Conservation (phyloP, 1,140 invertebrate species). For the Hylaeus anthracinus region DNA sequence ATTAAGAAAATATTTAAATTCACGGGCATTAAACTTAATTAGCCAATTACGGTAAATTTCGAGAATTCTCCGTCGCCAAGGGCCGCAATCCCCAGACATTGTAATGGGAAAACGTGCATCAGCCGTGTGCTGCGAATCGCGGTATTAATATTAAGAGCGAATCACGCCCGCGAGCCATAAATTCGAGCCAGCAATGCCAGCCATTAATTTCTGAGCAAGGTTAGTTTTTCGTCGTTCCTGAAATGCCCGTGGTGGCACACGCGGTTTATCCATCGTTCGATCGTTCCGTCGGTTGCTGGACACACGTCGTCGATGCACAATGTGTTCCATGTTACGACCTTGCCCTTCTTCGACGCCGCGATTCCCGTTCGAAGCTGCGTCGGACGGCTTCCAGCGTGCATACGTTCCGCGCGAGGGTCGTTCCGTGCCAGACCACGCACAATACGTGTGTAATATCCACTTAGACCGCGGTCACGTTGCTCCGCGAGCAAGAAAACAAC, state of each 20-base stretch:
- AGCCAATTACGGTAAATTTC: no score
- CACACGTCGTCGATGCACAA: conserved; percentile 16
- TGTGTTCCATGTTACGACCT: conserved; percentile 34
- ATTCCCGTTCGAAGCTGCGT: conserved; percentile 28
- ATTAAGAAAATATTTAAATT: background rate
- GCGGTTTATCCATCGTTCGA: conserved; percentile 15
- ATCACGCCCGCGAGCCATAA: background rate
- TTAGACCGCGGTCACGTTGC: conserved; percentile 14
- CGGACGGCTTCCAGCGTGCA: conserved; percentile 24
- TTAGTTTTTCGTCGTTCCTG: conserved; percentile 16
- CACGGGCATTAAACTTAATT: no score
- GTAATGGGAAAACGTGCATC: background rate
- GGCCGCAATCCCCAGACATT: background rate
- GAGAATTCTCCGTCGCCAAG: background rate
- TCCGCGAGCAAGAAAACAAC: conserved; percentile 4
- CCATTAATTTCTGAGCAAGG: conserved; percentile 26
- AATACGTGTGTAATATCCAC: conserved; percentile 31
- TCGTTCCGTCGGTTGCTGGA: conserved; percentile 4
- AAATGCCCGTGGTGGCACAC: background rate
- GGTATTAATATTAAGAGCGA: conserved; percentile 10
- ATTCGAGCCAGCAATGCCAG: background rate
- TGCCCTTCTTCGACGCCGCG: conserved; percentile 40
- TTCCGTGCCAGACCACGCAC: conserved; percentile 21
- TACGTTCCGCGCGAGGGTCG: conserved; percentile 3
- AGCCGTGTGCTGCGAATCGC: background rate